Base-by-base conservation (phyloP, 2,113 vertebrate genomes). In the Notiomystis cincta region DNA sequence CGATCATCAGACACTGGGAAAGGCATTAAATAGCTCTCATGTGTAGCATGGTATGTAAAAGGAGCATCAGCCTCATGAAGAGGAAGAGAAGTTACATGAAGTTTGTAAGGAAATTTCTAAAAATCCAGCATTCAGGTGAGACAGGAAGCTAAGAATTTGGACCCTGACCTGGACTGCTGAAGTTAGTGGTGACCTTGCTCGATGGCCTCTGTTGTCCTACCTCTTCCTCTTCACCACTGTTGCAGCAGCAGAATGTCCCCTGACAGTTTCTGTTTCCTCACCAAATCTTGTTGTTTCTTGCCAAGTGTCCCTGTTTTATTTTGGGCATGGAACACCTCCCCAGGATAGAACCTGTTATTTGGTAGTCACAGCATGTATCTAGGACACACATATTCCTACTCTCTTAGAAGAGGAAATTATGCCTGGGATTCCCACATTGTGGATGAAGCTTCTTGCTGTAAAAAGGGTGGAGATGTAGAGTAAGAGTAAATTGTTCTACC, bases 271-370 rank as follows among this genome's bases (percentile, higher is more conserved):
- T 66, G 60, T 53, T 89, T 35, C 42, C 42, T 9, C 38, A 70
- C 30, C 45, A 57, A 42, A 77, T 58, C 75, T 35, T 44, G 3
- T 47, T 65, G 40, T 57, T 62, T 86, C 60, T 62, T 91, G 54
- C 60, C 81, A 84, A 89, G 69, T 45, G 67, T 64, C 38, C 38
- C 71, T 78, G 72, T 65, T 95, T 92, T 89, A 83, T 94, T 94
- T 80, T 48, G 70, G 62, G 48, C 33, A 37, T 51, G 71, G 91
- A 90, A 61, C 35, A 72, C 31, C 58, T 89, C 54, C 62, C 30
- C 3, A 3, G 80, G 76, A 83, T 48, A 94, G 58, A 96, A 48
- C 66, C 75, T 86, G n/a, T 44, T 83, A 61, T 65, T 77, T 80
- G 28, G 45, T 83, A 83, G 62, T 58, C 69, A 40, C 30, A 48